Conservation (phyloP, 2,888 invertebrate species). For the Latheticus oryzae region DNA sequence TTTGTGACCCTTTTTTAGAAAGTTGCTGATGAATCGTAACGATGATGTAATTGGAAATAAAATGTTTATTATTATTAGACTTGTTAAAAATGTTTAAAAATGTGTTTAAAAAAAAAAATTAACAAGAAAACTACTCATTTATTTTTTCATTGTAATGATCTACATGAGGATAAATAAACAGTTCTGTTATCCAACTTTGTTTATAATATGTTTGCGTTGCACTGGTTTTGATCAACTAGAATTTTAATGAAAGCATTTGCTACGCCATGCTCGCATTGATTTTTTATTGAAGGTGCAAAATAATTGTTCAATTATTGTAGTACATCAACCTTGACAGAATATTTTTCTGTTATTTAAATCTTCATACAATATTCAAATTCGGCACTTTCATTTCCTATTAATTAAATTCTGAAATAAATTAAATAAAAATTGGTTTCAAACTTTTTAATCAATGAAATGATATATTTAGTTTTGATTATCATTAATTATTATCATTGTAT, state of each 20-base stretch:
- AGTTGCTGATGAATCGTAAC: too few relatives aligned
- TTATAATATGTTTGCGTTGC: constrained; percentile 15
- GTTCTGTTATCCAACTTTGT: constrained; percentile 7
- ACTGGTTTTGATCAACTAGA: constrained; percentile 15
- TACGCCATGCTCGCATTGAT: constrained; percentile 6
- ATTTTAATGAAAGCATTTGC: constrained; percentile 19
- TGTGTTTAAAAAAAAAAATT: constrained; percentile 7
- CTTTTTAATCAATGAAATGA: too few relatives aligned
- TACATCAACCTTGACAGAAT: constrained; percentile 7
- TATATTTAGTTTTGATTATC: too few relatives aligned
- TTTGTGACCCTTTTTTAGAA: too few relatives aligned
- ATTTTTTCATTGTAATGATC: too few relatives aligned
- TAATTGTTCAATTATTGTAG: background rate
- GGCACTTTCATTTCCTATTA: constrained; percentile 17
- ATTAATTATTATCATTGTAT: too few relatives aligned
- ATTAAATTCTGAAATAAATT: too few relatives aligned
- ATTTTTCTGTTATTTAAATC: too few relatives aligned
- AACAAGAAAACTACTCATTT: too few relatives aligned
- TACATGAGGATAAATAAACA: constrained; percentile 15
- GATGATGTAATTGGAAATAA: background rate
- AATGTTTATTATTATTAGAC: background rate
- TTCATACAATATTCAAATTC: constrained; percentile 7
- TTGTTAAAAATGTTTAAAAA: constrained; percentile 7
- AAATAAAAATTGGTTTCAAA: too few relatives aligned
- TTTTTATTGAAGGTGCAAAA: constrained; percentile 15